Evolutionary conservation across 2,888 invertebrate species (phyloP).

Genomic region (Spodoptera exigua): DNA sequence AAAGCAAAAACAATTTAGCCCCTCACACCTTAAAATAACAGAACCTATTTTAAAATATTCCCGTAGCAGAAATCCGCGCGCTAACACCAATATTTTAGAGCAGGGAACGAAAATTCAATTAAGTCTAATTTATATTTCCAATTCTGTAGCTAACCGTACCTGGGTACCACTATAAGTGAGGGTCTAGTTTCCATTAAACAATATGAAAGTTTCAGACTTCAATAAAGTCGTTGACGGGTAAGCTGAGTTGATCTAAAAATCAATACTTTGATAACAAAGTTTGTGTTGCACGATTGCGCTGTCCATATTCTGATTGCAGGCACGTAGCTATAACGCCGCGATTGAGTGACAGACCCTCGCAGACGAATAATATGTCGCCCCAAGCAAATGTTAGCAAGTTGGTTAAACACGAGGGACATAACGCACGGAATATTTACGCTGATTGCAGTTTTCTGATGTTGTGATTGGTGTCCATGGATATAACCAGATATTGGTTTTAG

Average conservation of each 20-base stretch:
- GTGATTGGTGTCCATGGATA: conserved; percentile 24
- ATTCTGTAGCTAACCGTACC: conserved; percentile 33
- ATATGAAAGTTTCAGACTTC: conserved; percentile 51
- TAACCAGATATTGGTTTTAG: conserved; percentile 3
- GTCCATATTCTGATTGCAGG: conserved; percentile 72
- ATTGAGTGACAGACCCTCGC: conserved; percentile 82
- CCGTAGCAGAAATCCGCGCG: conserved; percentile 27
- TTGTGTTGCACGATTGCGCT: conserved; percentile 56
- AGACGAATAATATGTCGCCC: conserved; percentile 73
- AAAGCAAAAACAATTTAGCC: conserved; percentile 11
- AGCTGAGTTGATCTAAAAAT: conserved; percentile 58
- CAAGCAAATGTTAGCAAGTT: conserved; percentile 58
- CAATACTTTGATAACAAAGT: conserved; percentile 62
- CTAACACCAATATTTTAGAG: conserved; percentile 37
- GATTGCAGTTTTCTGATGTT: conserved; percentile 45
- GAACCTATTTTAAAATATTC: conserved; percentile 10
- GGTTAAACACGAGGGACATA: conserved; percentile 58
- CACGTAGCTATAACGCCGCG: conserved; percentile 84
- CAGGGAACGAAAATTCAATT: conserved; percentile 34
- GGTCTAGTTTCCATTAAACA: conserved; percentile 47
- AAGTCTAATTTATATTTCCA: conserved; percentile 48
- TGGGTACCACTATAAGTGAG: conserved; percentile 21
- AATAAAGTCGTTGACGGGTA: conserved; percentile 56
- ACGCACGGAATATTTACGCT: conserved; percentile 44
- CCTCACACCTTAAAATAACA: conserved; percentile 26